These are phyloP conservation scores for Lanius collurio DNA, from an alignment of 2,113 vertebrate species.

Conservation along the genomic window DNA sequence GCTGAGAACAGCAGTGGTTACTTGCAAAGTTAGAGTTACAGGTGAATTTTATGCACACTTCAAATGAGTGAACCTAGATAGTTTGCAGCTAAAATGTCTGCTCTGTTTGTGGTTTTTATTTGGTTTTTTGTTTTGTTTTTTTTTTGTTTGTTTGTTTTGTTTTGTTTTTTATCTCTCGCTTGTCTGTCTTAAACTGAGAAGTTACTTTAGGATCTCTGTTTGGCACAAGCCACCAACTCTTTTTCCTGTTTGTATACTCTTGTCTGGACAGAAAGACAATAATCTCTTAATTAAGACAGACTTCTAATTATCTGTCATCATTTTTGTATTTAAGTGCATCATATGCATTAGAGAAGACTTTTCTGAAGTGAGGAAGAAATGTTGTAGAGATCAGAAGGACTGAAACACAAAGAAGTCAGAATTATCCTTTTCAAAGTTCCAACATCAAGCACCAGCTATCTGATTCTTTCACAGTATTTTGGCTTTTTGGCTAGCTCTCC, in stretches of 20 bases:
- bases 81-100: neutral
- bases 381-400: neutral
- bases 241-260: neutral
- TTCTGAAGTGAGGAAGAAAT: neutral
- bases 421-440: neutral
- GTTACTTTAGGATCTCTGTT: neutral
- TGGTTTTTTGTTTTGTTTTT: no score
- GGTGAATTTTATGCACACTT: neutral
- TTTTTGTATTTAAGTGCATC: neutral
- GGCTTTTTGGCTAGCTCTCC: neutral
- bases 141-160: no score
- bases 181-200: neutral
- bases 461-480: neutral
- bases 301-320: neutral
- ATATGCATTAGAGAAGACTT: neutral
- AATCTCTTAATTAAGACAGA: neutral
- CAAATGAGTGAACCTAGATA: neutral
- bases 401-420: neutral
- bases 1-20: neutral
- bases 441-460: neutral
- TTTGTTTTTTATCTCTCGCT: neutral
- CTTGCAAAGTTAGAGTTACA: neutral
- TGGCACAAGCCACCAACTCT: neutral
- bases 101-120: neutral
- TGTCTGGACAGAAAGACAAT: neutral